Conservation (phyloP, 2,888 invertebrate genomes). For the Leucozona laternaria region DNA sequence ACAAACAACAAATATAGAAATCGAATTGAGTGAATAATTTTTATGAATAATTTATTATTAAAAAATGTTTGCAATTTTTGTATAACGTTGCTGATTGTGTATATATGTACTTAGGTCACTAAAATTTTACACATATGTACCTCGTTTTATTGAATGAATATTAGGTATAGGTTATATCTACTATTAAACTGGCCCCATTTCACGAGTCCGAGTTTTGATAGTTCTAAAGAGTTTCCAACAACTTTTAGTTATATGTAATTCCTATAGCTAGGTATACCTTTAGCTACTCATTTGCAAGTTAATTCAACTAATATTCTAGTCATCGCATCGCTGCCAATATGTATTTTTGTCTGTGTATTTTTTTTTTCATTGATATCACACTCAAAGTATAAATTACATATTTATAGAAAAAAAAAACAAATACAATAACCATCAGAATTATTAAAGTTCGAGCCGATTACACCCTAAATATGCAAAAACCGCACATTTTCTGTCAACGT, state of each 20-base stretch:
- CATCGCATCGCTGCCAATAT: neutral
- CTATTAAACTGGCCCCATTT: neutral
- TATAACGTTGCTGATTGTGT: neutral
- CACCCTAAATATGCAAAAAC: constrained; percentile 65
- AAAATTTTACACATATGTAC: neutral
- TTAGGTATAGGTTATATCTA: no score
- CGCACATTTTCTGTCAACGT: constrained; percentile 64
- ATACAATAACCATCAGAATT: constrained; percentile 33
- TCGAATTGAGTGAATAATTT: no score
- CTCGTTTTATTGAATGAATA: neutral
- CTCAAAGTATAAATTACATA: constrained; percentile 35
- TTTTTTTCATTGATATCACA: neutral
- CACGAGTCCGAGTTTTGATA: neutral
- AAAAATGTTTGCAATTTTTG: neutral
- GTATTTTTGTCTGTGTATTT: no score
- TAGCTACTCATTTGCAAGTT: neutral
- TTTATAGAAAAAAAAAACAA: constrained; percentile 20
- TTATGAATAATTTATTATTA: no score
- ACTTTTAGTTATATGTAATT: neutral
- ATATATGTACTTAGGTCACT: no score
- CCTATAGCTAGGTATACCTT: no score
- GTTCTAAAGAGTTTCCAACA: neutral
- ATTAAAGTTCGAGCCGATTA: constrained; percentile 50
- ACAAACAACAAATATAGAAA: no score
- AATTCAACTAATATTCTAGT: neutral